Base-by-base conservation (phyloP, 2,797 vertebrate species). In the Peromyscus nudipes region DNA sequence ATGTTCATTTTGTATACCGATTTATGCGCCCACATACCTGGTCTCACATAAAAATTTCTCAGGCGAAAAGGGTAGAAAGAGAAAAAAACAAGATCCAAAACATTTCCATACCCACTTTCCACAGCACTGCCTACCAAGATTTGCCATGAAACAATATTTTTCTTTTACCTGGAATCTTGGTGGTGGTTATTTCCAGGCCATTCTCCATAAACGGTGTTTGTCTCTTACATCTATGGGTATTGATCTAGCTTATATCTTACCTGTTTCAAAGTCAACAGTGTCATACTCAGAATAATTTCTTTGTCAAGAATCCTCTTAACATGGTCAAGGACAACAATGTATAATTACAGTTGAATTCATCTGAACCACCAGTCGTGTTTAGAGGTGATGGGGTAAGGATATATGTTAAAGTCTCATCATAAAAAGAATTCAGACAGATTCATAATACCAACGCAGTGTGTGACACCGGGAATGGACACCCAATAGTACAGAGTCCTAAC, bases 301-400 rank as follows among this genome's bases (percentile, higher is more conserved):
- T 95, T 88, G 80, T 81, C 52, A 93, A 87, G 95, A 96, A 81
- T 64, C 64, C 37, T 55, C 91, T 83, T 93, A 94, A 79, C 25
- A 21, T 43, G n/a, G 75, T 84, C 76, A 97, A 96, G 65, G 40
- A 85, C 86, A 96, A 60, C 9, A 62, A 69, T 82, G 6, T 84
- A 14, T 88, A 87, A 94, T 88, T 55, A 93, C 7, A 95, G 27
- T 57, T 60, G 69, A 85, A 85, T 92, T 71, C 80, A 93, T 67
- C 49, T 90, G 94, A 92, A 79, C 43, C 23, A 73, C 65, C 55
- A 76, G 8, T 49, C 82, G 25, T 84, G 52, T 82, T 93, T 90
- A 92, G 94, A 95, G 31, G 29, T 64, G 19, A 92, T 14, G 43
- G 64, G 29, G 31, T 67, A 25, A 80, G 5, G 40, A 34, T 77